Base-by-base conservation (phyloP, 1,140 invertebrate species). In the Vanessa atalanta region DNA sequence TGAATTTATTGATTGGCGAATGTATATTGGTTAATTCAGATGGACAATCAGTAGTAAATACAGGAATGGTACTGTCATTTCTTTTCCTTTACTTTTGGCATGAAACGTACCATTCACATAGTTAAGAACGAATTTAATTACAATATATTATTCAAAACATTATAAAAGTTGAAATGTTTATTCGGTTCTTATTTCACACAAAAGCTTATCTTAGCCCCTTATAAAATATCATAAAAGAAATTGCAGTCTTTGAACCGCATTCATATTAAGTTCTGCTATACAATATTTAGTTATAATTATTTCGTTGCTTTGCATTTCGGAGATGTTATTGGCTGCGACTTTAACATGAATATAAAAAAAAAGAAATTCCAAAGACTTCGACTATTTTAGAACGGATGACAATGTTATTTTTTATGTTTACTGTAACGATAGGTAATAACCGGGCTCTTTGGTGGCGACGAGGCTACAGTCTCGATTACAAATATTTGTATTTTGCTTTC, bases 381-480 rank as follows among this genome's bases (percentile, higher is more conserved):
- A 69, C 15, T 57, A n/a, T 31, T 60, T 67, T 61, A 16, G 51
- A 71, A 71, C 69, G 70, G 43, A 64, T 72, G 13, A 66, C 64
- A 53, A 66, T 72, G 63, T 72, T 66, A 72, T 72, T 60, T 67
- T 72, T 66, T 67, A 67, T 65, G 61, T 61, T 48, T 48, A 72
- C 51, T 72, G 71, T 72, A 72, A 72, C 53, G 64, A 37, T 66
- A 14, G 71, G 71, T 72, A 67, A 72, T 72, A 72, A 72, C 51
- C 65, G 51, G 2, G 43, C 9, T 66, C 23, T 67, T 72, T 66
- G 69, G 69, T 48, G 53, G 55, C 71, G 51, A 66, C 71, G 51
- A 60, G 50, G 37, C 65, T 72, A 67, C 65, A 65, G 60, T 43
- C 71, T n/a, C 12, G 47, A 72, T 67, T 57, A 48, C 20, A 23